These are phyloP conservation scores for Vollenhovia emeryi DNA, from an alignment of 1,140 invertebrate species.

Conservation along the genomic window DNA sequence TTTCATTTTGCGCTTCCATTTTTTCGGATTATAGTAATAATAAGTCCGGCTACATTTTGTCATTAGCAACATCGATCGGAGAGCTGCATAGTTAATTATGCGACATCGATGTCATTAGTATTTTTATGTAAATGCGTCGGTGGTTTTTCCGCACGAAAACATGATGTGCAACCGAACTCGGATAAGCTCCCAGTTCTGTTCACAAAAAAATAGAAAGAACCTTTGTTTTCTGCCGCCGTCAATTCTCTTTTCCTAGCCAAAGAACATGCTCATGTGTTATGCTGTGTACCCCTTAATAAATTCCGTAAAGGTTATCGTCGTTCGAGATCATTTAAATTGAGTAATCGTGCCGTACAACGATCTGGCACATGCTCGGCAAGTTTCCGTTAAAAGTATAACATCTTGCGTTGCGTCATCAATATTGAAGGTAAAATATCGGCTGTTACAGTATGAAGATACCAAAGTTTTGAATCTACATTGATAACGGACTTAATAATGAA, in stretches of 20 bases:
- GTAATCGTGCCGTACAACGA: neutral
- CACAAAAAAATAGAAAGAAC: neutral
- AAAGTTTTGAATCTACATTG: neutral
- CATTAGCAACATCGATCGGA: neutral
- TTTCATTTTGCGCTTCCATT: neutral
- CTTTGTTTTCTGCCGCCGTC: neutral
- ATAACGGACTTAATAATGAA: neutral
- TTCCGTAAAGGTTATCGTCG: neutral
- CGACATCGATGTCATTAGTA: neutral
- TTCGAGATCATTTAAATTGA: neutral
- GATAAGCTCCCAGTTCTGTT: neutral
- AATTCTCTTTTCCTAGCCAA: neutral
- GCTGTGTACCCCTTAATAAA: neutral
- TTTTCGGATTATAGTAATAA: neutral
- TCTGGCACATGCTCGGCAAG: neutral
- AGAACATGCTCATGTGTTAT: too few relatives aligned
- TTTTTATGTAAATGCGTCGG: conserved; percentile 3
- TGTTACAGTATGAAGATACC: neutral
- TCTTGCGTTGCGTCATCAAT: neutral
- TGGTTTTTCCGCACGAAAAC: neutral
- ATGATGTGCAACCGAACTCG: neutral
- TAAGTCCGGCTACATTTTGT: neutral
- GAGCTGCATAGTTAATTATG: neutral
- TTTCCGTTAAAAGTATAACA: neutral
- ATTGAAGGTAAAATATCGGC: neutral